Evolutionary conservation across 2,113 vertebrate genomes (phyloP).

Genomic region (Empidonax traillii): DNA sequence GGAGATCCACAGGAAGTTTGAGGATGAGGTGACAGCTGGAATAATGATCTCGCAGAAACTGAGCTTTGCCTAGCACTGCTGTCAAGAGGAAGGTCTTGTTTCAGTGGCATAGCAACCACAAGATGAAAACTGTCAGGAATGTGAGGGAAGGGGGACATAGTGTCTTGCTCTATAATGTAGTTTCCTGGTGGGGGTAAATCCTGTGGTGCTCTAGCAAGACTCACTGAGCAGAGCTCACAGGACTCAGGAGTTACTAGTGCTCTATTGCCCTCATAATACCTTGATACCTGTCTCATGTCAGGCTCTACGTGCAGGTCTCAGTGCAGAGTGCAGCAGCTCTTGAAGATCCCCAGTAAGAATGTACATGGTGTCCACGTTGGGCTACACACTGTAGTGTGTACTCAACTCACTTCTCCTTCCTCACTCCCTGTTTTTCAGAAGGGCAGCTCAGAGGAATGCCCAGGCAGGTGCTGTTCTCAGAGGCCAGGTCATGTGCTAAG

Average conservation of each 20-base stretch:
- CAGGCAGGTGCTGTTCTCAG: not conserved
- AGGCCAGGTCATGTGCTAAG: not conserved
- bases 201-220: not conserved
- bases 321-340: not conserved
- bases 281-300: not conserved
- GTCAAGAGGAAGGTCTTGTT: not conserved
- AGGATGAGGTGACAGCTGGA: not conserved
- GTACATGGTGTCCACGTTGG: not conserved
- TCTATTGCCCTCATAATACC: not conserved
- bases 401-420: not conserved
- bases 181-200: not conserved
- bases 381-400: not conserved
- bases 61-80: not conserved
- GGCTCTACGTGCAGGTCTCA: not conserved
- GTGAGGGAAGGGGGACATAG: not conserved
- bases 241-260: not conserved
- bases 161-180: not conserved
- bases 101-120: not conserved
- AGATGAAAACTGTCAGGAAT: not conserved
- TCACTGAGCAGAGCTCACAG: not conserved
- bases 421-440: not conserved
- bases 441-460: not conserved
- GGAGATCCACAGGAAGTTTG: not conserved
- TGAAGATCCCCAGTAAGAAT: not conserved
- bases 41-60: not conserved